phyloP scores from a whole-genome alignment of 1,140 invertebrate genomes.

The Drosophila aff. region DNA sequence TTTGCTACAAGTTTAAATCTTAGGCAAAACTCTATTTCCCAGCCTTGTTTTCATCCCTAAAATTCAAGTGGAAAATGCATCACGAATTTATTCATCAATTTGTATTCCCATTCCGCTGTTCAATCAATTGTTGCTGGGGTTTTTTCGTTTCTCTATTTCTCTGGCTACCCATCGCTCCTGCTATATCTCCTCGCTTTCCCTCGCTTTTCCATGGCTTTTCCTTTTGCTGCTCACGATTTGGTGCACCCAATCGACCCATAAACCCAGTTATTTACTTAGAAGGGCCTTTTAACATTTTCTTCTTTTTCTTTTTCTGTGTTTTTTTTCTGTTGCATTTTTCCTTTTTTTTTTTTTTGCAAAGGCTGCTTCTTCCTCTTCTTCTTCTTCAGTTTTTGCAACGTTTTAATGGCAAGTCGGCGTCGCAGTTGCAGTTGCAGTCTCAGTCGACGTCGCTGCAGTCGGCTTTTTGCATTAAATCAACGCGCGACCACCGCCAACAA shows the following conservation, averaged over 20 bases:
- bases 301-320: conserved; percentile 13
- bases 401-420: conserved; percentile 61
- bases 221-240: conserved; percentile 77
- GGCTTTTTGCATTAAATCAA: conserved; percentile 81
- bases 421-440: conserved; percentile 15
- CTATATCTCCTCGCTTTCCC: conserved; percentile 8
- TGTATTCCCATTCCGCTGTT: conserved; percentile 36
- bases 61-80: conserved; percentile 27
- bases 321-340: conserved; percentile 43
- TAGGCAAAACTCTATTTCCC: neutral
- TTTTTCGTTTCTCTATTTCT: conserved; percentile 5
- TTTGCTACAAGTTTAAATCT: too few relatives aligned
- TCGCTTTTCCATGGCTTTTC: conserved; percentile 47
- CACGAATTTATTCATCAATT: conserved; percentile 50
- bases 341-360: conserved; percentile 12
- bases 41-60: neutral
- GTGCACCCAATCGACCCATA: conserved; percentile 85
- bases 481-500: conserved; percentile 70
- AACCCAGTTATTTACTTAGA: conserved; percentile 85
- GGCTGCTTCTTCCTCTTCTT: conserved; percentile 45
- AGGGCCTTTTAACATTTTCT: conserved; percentile 79
- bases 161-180: neutral
- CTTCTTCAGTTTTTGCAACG: conserved; percentile 30
- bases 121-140: conserved; percentile 41
- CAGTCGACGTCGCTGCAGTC: conserved; percentile 35